A percentile compares a stretch with the other conserved stretches of the same genome.
Evolutionary conservation across 1,140 invertebrate genomes (phyloP).

Genomic region (Drosophila sulfurigaster): DNA sequence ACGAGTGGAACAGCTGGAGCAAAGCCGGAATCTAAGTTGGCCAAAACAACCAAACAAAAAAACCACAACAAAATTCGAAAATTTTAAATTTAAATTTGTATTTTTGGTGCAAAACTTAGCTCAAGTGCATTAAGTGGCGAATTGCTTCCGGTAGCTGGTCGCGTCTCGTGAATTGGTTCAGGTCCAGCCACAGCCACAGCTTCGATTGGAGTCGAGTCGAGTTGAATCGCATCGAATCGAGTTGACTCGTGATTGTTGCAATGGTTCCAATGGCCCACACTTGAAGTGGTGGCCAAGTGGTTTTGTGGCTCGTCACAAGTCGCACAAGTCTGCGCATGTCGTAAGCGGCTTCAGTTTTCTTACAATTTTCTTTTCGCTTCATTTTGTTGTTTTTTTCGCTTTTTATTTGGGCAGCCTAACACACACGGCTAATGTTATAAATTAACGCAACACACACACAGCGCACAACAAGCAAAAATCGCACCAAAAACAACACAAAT

Average conservation of each 20-base stretch:
- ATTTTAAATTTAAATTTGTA: constrained; percentile 58
- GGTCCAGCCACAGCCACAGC: constrained; percentile 9
- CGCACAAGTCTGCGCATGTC: constrained; percentile 52
- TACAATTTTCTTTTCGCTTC: constrained; percentile 55
- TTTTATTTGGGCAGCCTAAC: constrained; percentile 53
- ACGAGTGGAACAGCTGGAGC: constrained; percentile 32
- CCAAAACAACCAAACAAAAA: constrained; percentile 23
- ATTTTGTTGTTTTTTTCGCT: constrained; percentile 44
- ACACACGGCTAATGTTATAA: constrained; percentile 63
- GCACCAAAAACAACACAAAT: constrained; percentile 51
- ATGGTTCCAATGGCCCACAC: constrained; percentile 44
- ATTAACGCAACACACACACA: constrained; percentile 70
- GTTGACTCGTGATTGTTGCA: constrained; percentile 37
- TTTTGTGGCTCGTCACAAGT: constrained; percentile 47
- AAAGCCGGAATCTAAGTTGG: constrained; percentile 50
- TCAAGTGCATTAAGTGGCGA: constrained; percentile 61
- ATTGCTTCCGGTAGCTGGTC: constrained; percentile 62
- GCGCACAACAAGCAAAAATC: constrained; percentile 54
- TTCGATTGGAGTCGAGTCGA: background rate
- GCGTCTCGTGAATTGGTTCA: constrained; percentile 2
- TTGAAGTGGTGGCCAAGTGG: constrained; percentile 38
- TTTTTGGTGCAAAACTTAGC: constrained; percentile 51
- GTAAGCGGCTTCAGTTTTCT: constrained; percentile 60
- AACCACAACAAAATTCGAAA: constrained; percentile 18
- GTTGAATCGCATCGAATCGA: background rate